Conservation (phyloP, 2,113 vertebrate genomes). For the Aleadryas rufinucha region DNA sequence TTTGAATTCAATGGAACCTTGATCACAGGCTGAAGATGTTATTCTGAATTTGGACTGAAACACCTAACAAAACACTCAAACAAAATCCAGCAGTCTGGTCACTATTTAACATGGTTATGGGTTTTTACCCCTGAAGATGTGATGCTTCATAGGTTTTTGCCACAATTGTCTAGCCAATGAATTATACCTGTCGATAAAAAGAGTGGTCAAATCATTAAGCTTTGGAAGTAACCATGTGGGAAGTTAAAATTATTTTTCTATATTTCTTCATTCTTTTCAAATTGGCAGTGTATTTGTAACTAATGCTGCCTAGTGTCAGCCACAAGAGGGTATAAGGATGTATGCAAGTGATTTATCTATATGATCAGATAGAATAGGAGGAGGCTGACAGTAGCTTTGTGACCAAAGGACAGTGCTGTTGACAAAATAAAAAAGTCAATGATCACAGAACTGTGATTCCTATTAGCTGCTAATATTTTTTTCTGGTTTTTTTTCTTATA, state of each 20-base stretch:
- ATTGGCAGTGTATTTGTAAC: not conserved
- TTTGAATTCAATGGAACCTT: not conserved
- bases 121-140: not conserved
- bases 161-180: not conserved
- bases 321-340: not conserved
- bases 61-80: not conserved
- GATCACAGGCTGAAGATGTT: not conserved
- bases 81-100: not conserved
- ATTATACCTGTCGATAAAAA: not conserved
- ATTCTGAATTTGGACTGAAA: not conserved
- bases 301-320: not conserved
- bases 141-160: not conserved
- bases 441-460: not conserved
- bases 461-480: not conserved
- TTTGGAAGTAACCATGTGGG: not conserved
- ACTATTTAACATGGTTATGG: not conserved
- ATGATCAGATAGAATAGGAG: not conserved
- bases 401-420: not conserved
- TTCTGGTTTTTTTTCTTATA: not conserved
- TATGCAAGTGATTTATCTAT: not conserved
- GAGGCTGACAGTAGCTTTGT: not conserved
- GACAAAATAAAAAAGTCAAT: not conserved
- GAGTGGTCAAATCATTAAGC: not conserved
- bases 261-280: not conserved
- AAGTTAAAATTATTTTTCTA: not conserved